A percentile compares a stretch with the other conserved stretches of the same genome.
Evolutionary conservation across 2,797 vertebrate genomes (phyloP).

Genomic region (Catharus ustulatus): DNA sequence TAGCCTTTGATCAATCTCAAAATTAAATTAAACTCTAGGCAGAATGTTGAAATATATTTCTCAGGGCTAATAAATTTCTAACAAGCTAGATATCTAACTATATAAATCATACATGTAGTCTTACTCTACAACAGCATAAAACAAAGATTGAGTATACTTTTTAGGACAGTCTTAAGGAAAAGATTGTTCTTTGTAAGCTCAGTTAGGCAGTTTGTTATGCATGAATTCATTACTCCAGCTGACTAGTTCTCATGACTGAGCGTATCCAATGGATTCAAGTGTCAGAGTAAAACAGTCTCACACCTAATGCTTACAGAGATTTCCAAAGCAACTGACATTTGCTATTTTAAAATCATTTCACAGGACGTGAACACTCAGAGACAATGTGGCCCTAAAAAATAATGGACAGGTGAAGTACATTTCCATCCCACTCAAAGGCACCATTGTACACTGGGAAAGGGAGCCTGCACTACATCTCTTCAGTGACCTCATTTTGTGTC

Average conservation of each 20-base stretch:
- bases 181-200: not conserved
- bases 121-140: not conserved
- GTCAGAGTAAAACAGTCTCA: not conserved
- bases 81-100: not conserved
- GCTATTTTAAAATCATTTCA: conserved; percentile 4
- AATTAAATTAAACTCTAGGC: not conserved
- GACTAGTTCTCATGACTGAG: not conserved
- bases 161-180: not conserved
- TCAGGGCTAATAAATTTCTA: conserved; percentile 41
- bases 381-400: not conserved
- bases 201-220: conserved; percentile 41
- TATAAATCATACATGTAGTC: conserved; percentile 23
- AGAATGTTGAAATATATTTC: not conserved
- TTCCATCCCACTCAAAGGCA: not conserved
- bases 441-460: not conserved
- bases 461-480: not conserved
- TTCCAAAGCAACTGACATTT: not conserved
- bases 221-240: conserved; percentile 25
- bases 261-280: not conserved
- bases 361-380: not conserved
- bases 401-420: not conserved
- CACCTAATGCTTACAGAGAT: not conserved
- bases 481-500: not conserved
- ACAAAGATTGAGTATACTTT: not conserved
- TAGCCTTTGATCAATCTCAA: conserved; percentile 1